Conservation (phyloP, 2,797 vertebrate species). For the Thamnophis elegans region DNA sequence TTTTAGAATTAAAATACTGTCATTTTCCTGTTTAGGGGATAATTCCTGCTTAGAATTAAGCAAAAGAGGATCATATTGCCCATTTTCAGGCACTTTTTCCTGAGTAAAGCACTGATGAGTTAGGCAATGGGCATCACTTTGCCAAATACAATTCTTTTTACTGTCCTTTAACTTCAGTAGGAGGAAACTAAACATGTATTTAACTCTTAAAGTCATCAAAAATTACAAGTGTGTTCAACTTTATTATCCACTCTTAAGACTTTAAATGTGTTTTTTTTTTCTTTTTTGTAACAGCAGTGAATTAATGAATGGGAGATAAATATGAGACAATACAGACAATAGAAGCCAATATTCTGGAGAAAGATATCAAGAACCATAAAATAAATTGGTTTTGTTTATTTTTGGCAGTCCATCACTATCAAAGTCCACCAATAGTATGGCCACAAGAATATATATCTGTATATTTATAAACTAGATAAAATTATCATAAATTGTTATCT, state of each 20-base stretch:
- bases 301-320: not conserved
- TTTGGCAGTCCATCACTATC: not conserved
- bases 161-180: not conserved
- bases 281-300: not conserved
- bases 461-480: constrained; percentile 24
- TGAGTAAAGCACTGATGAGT: not conserved
- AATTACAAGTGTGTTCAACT: not conserved
- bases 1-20: not conserved
- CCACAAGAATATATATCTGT: not conserved
- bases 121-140: not conserved
- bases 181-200: not conserved
- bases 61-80: not conserved
- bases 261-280: not conserved
- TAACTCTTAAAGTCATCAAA: not conserved
- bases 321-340: not conserved
- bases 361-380: not conserved
- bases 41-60: not conserved
- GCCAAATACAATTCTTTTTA: not conserved
- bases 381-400: not conserved
- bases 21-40: not conserved
- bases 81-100: not conserved
- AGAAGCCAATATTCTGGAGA: not conserved
- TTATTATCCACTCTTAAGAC: not conserved
- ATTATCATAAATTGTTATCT: constrained; percentile 53
- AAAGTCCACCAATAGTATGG: not conserved